Percentiles rank a stretch among this genome's conserved stretches.
These are phyloP conservation scores for Drosophila eugracilis DNA, from an alignment of 1,140 invertebrate genomes.

Conservation along the genomic window DNA sequence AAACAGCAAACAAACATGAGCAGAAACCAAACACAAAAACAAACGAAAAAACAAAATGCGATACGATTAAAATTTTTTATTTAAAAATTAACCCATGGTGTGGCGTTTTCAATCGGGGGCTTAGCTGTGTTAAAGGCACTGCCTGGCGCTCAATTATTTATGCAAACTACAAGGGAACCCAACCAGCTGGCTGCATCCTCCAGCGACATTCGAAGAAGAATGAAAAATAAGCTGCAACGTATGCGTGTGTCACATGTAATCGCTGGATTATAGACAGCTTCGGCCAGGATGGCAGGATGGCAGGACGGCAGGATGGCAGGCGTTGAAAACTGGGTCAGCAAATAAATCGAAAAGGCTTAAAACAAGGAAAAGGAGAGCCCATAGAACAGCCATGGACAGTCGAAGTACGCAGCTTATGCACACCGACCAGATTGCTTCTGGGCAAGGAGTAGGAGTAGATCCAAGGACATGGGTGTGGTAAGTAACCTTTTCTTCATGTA, in stretches of 20 bases:
- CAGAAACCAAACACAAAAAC: constrained; percentile 6
- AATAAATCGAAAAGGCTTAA: constrained; percentile 77
- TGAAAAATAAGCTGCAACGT: constrained; percentile 82
- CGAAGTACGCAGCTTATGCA: constrained; percentile 31
- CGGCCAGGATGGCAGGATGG: constrained; percentile 23
- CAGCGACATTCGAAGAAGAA: constrained; percentile 72
- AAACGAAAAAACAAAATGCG: constrained; percentile 8
- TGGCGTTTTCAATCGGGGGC: constrained; percentile 38
- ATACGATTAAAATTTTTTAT: constrained; percentile 73
- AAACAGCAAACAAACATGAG: constrained; percentile 27
- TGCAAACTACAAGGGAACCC: constrained; percentile 69
- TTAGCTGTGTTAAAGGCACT: constrained; percentile 18
- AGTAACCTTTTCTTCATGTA: neutral
- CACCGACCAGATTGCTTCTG: constrained; percentile 37
- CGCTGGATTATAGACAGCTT: constrained; percentile 77
- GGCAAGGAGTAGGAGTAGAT: neutral
- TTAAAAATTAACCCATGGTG: constrained; percentile 47
- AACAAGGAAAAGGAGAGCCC: constrained; percentile 43
- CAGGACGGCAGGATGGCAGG: constrained; percentile 8
- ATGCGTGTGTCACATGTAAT: constrained; percentile 81
- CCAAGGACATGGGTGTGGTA: constrained; percentile 6
- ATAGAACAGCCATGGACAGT: constrained; percentile 44
- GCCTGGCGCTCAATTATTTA: constrained; percentile 66
- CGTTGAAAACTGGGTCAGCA: constrained; percentile 75
- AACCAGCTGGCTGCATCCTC: constrained; percentile 40